Conservation (phyloP, 2,797 vertebrate genomes). For the Neopelma chrysocephalum region DNA sequence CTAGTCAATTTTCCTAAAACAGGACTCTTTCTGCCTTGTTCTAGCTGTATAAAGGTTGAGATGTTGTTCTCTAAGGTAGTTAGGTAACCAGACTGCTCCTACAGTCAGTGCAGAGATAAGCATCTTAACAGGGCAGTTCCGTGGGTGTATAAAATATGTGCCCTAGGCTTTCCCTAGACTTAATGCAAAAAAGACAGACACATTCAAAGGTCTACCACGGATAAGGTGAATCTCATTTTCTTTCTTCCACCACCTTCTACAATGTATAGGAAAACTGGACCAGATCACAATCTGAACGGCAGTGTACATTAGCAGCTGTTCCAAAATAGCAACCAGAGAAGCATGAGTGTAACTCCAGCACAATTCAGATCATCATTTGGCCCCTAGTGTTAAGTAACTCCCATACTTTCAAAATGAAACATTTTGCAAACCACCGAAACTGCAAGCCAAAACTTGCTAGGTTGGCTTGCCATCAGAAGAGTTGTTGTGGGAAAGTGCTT, state of each 20-base stretch:
- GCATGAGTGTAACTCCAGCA: background rate
- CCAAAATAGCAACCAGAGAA: constrained; percentile 28
- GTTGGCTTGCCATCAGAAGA: constrained; percentile 63
- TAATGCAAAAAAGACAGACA: constrained; percentile 1
- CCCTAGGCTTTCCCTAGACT: constrained; percentile 27
- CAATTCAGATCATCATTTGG: constrained; percentile 45
- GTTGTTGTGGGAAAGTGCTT: constrained; percentile 64
- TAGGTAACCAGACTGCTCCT: background rate
- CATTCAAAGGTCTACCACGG: background rate
- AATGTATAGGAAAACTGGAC: background rate
- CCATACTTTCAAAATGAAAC: constrained; percentile 67
- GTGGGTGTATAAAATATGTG: constrained; percentile 49
- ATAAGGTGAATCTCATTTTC: background rate
- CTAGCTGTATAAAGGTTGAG: background rate
- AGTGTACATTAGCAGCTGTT: background rate
- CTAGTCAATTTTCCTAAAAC: background rate
- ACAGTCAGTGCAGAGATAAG: background rate
- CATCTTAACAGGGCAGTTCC: constrained; percentile 21
- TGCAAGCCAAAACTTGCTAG: constrained; percentile 68
- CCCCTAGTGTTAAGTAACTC: constrained; percentile 51
- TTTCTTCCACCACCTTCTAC: background rate
- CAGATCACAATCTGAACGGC: background rate
- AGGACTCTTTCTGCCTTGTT: background rate
- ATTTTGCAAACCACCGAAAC: constrained; percentile 72
- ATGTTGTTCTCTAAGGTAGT: background rate